Evolutionary conservation across 92 coral and sea anemone species (phyloP), one percentile per base, ranked within the genome.

Genomic region (Heliopora coerulea): DNA sequence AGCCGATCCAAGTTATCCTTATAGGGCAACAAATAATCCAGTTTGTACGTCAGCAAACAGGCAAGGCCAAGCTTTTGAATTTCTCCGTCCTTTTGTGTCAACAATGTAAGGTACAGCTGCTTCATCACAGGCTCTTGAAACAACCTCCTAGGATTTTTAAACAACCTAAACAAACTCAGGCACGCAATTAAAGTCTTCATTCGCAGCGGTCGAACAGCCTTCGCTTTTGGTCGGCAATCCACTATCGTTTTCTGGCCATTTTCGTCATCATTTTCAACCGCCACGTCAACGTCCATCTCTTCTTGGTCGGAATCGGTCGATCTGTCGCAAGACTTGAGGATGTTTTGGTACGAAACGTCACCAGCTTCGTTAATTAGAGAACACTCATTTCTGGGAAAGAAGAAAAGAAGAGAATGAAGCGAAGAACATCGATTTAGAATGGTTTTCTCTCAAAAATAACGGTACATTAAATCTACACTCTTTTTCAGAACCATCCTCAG

Each of bases 1-100:
- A 95, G 50, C 32, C 85, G 81, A 20, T 90, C 95, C 34, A 95
- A 54, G 60, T 86, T 74, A 63, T 95, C 99, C 66, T 80, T 90
- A 63, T 95, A 95, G 9, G 99, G 96, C 72, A 70, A 74, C 57
- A 90, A 73, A 66, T 90, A 90, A 26, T 79, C 79, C 17, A 90
- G 86, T 86, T 88, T 95, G 80, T 95, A 95, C 7, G 95, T 73
- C 78, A 81, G 68, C 62, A 93, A 80, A 46, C 99, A 95, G 6
- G 81, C 75, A n/a, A 90, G 74, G 1, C 87, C 96, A 30, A 90
- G 86, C 56, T 86, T 95, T 80, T 95, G 99, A 21, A 95, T 87
- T 35, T 90, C 99, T 2, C 83, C 81, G 24, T 95, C 99, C 56
- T 85, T 83, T 48, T 90, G 96, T 10, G 89, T 54, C 56, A 95